These are phyloP conservation scores for Dicrurus megarhynchus DNA, from an alignment of 2,113 vertebrate genomes.

Conservation along the genomic window DNA sequence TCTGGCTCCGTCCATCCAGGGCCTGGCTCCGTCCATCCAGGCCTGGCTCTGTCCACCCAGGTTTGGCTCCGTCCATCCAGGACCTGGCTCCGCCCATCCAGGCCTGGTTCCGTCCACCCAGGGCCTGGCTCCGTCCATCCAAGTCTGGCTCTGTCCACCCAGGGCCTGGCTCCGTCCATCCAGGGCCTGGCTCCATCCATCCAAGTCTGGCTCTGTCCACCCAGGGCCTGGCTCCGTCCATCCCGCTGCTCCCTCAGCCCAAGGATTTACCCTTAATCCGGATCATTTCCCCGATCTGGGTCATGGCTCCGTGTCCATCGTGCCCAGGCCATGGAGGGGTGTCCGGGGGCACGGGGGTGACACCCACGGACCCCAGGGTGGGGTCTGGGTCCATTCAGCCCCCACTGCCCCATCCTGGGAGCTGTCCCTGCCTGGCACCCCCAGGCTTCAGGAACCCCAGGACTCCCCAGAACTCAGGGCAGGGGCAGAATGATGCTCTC, in stretches of 20 bases:
- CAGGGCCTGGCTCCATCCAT: no score
- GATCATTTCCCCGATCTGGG: background rate
- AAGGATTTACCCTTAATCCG: background rate
- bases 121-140: rapidly evolving
- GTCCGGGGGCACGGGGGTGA: background rate
- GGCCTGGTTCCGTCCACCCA: background rate
- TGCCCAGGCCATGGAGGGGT: background rate
- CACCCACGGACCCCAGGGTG: background rate
- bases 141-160: no score
- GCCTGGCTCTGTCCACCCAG: no score
- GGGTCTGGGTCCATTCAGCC: background rate
- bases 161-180: background rate
- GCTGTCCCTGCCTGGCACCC: background rate
- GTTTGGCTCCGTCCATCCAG: background rate
- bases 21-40: rapidly evolving
- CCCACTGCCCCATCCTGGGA: background rate
- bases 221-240: background rate
- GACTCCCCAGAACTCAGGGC: no score
- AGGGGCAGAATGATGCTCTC: background rate
- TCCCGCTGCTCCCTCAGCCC: background rate
- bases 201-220: no score
- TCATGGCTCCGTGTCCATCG: rapidly evolving
- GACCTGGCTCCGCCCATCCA: rapidly evolving
- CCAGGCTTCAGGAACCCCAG: background rate
- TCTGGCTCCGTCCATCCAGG: rapidly evolving